A percentile compares a stretch with the other conserved stretches of the same genome.
These are phyloP conservation scores for Manis crassicaudata DNA, from an alignment of 2,797 vertebrate species.

Conservation along the genomic window DNA sequence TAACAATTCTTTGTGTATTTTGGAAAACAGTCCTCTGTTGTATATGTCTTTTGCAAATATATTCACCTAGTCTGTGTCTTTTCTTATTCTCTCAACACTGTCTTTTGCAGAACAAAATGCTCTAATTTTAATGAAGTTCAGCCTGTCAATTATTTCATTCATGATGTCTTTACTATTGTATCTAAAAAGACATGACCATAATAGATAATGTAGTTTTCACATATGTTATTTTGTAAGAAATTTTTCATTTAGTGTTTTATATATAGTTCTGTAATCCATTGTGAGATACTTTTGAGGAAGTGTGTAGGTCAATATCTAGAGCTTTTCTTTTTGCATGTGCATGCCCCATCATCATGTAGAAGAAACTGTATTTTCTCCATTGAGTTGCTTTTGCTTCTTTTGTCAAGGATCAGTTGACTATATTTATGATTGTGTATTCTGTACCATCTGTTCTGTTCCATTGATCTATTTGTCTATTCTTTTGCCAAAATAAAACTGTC, in stretches of 20 bases:
- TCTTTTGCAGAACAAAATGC: background rate
- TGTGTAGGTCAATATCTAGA: background rate
- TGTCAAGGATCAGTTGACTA: too few species aligned
- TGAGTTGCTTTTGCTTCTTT: too few species aligned
- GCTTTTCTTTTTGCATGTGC: background rate
- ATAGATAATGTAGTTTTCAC: background rate
- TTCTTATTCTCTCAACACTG: background rate
- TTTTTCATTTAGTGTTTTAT: background rate
- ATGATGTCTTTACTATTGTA: background rate
- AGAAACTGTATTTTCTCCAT: too few species aligned
- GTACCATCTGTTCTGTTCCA: too few species aligned
- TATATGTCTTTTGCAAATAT: background rate
- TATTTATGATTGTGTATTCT: too few species aligned
- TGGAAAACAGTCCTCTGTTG: background rate
- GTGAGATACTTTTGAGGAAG: background rate
- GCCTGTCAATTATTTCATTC: background rate
- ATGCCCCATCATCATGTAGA: too few species aligned
- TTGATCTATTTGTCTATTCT: too few species aligned
- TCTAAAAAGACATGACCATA: background rate
- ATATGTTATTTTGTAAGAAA: background rate
- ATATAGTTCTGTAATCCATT: background rate
- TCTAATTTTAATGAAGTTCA: background rate
- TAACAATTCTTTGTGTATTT: background rate
- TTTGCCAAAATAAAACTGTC: background rate
- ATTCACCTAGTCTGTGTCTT: background rate